Percentiles rank a stretch among this genome's conserved stretches.
phyloP scores from a whole-genome alignment of 2,888 invertebrate species.

The Phyllotreta striolata region DNA sequence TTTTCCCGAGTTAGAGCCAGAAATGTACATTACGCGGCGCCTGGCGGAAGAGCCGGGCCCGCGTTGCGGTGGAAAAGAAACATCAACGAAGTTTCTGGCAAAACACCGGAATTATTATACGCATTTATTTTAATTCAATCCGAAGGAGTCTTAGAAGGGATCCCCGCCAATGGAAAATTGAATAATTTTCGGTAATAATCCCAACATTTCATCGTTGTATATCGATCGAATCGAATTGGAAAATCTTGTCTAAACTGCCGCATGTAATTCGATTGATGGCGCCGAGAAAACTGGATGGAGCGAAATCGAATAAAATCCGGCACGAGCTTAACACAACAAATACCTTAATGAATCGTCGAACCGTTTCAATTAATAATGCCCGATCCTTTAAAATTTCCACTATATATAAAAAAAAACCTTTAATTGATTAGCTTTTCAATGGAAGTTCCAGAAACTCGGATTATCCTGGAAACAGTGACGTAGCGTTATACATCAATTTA shows the following conservation, averaged over 20 bases:
- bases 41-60: conserved; percentile 22
- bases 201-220: too few species aligned
- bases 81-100: conserved; percentile 24
- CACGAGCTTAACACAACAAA: conserved; percentile 25
- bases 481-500: too few species aligned
- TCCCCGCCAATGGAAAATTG: too few species aligned
- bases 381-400: conserved; percentile 29
- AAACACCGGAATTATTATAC: conserved; percentile 26
- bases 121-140: conserved; percentile 31
- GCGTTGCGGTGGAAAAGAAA: conserved; percentile 26
- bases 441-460: conserved; percentile 45
- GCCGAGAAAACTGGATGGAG: not conserved
- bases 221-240: too few species aligned
- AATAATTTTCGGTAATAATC: too few species aligned
- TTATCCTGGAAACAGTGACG: too few species aligned
- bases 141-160: conserved; percentile 2
- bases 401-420: conserved; percentile 27
- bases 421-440: conserved; percentile 33
- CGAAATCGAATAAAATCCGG: conserved; percentile 23
- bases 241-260: too few species aligned
- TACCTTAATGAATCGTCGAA: conserved; percentile 28
- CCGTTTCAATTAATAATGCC: conserved; percentile 29
- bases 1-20: conserved; percentile 26
- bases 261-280: not conserved
- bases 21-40: conserved; percentile 29